Conservation (phyloP, 2,113 vertebrate genomes). For the Hemibates koningsi region DNA sequence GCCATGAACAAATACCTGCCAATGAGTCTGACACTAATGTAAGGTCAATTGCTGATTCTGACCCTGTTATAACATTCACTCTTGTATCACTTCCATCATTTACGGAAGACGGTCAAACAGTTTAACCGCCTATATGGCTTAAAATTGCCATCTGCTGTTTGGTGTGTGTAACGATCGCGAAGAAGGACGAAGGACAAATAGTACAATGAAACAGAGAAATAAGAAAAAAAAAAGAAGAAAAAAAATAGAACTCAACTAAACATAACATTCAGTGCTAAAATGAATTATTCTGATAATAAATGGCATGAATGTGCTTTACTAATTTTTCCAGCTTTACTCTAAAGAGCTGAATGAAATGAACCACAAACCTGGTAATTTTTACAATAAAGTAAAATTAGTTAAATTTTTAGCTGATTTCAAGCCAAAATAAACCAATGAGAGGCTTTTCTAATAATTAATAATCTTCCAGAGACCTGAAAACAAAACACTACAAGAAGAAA, state of each 20-base stretch:
- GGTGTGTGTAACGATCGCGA: not conserved
- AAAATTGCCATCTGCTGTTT: not conserved
- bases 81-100: not conserved
- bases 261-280: not conserved
- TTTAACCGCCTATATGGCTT: not conserved
- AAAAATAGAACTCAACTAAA: not conserved
- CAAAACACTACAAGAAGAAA: not conserved
- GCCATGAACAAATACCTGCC: not conserved
- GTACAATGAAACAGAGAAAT: not conserved
- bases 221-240: no score
- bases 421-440: not conserved
- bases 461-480: not conserved
- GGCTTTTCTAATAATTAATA: not conserved
- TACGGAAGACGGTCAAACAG: fast-evolving
- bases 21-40: not conserved
- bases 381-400: not conserved
- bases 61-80: not conserved
- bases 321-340: not conserved
- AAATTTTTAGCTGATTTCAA: not conserved
- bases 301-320: not conserved
- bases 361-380: not conserved
- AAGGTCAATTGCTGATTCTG: not conserved
- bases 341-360: not conserved
- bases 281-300: not conserved
- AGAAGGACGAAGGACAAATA: fast-evolving